Base-by-base conservation (phyloP, 2,797 vertebrate species). In the Mus spretus region DNA sequence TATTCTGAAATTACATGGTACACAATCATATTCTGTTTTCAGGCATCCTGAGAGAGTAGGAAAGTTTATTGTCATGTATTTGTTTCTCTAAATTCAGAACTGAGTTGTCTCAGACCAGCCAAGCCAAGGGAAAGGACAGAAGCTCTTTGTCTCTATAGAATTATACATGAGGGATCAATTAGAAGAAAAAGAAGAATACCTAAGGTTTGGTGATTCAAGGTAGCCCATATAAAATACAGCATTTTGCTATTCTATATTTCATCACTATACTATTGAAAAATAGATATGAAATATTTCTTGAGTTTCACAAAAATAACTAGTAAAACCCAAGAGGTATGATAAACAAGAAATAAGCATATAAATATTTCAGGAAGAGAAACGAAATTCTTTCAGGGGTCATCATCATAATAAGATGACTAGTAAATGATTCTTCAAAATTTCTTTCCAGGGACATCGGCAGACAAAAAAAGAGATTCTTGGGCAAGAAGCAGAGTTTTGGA, bases 111-210 rank as follows among this genome's bases (percentile, higher is more conserved):
- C 55, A 80, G 8, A 67, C 74, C 37, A 84, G 12, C 5, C 44
- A 50, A 80, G 24, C 57, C 1, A 78, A 57, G 20, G 55, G 15
- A 77, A 88, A 37, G 92, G 82, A 20, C 19, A 34, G 70, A 77
- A 9, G 26, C 22, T 59, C 89, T 59, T 91, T 59, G 65, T 59
- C 78, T 44, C 72, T 22, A 0, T 50, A 10, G 95, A 91, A 22
- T 59, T 92, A 67, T 34, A 90, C 93, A 47, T 4, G 80, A 37
- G 93, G 86, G 86, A 92, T 53, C 72, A 89, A 94, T 97, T 96
- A 96, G 4, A 85, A 9, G 37, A 90, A 55, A 87, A 53, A 44
- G 37, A 85, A 37, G 1, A 57, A n/a, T 47, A 19, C 1, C 12
- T 77, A 50, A 88, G 37, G 0, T 4, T 90, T 91, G 34, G 75